Evolutionary conservation across 2,888 invertebrate genomes (phyloP).

Genomic region (Drosophila birchii): DNA sequence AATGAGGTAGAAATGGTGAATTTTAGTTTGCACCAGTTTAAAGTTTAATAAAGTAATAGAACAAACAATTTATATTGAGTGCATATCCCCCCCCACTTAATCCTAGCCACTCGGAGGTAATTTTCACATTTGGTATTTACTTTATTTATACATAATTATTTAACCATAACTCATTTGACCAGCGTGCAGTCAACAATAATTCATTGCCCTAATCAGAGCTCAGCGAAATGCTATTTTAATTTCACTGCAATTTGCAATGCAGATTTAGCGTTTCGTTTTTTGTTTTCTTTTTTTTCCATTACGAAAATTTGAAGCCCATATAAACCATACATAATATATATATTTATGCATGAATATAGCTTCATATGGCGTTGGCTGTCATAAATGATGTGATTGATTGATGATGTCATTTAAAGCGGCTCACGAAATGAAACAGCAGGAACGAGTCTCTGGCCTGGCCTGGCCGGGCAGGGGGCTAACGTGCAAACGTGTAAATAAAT

Average conservation of each 20-base stretch:
- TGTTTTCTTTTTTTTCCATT: slow-evolving; percentile 7
- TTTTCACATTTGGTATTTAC: slow-evolving; percentile 15
- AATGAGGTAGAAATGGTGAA: background rate
- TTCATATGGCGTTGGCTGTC: slow-evolving; percentile 38
- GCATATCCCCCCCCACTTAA: slow-evolving; percentile 5
- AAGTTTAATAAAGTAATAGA: slow-evolving; percentile 29
- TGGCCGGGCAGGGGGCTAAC: slow-evolving; percentile 17
- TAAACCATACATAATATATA: slow-evolving; percentile 2
- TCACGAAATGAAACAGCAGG: slow-evolving; percentile 40
- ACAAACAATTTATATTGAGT: slow-evolving; percentile 26
- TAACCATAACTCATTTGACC: slow-evolving; percentile 40
- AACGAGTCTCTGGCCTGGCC: background rate
- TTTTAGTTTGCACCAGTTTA: slow-evolving; percentile 23
- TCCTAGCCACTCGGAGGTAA: slow-evolving; percentile 12
- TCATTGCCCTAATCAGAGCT: slow-evolving; percentile 58
- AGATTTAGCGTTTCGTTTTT: slow-evolving; percentile 4
- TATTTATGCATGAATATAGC: slow-evolving; percentile 8
- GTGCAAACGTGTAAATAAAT: slow-evolving; percentile 66
- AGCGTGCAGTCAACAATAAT: slow-evolving; percentile 35
- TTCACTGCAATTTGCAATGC: slow-evolving; percentile 48
- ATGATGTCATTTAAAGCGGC: slow-evolving; percentile 71
- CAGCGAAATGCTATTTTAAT: slow-evolving; percentile 64
- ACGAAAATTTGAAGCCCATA: slow-evolving; percentile 5
- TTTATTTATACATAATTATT: slow-evolving; percentile 36
- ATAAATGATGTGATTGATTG: slow-evolving; percentile 67